A percentile compares a stretch with the other conserved stretches of the same genome.
Evolutionary conservation across 2,797 vertebrate genomes (phyloP).

Genomic region (Schizopygopsis pylzovi): DNA sequence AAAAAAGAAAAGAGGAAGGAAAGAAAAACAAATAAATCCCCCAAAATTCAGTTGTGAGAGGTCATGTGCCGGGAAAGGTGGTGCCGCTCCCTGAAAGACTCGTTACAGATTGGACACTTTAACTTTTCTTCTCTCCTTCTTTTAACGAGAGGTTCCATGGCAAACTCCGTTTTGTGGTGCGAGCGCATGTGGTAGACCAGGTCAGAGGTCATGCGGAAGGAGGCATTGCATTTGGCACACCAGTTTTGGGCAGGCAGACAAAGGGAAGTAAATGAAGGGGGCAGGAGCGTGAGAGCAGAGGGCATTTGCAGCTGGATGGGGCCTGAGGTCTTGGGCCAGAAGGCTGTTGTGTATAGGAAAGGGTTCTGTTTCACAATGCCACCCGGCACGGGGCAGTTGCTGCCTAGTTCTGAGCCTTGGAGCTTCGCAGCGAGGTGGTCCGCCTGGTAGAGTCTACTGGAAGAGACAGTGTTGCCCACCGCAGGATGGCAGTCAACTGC

Average conservation of each 20-base stretch:
- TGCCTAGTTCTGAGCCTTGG: constrained; percentile 82
- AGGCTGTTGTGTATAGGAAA: constrained; percentile 91
- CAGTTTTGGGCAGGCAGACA: constrained; percentile 98
- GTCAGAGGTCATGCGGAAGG: constrained; percentile 98
- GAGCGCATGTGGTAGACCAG: constrained; percentile 98
- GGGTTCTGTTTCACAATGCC: constrained; percentile 91
- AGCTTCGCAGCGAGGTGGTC: constrained; percentile 90
- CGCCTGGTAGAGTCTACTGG: constrained; percentile 86
- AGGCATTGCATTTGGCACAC: constrained; percentile 98
- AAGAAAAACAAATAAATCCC: constrained; percentile 35
- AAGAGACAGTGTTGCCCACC: constrained; percentile 82
- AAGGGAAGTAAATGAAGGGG: constrained; percentile 95
- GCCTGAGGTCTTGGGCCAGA: constrained; percentile 92
- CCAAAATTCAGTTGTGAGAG: constrained; percentile 88
- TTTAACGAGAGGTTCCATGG: constrained; percentile 94
- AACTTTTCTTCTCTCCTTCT: constrained; percentile 95
- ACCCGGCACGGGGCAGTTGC: constrained; percentile 78
- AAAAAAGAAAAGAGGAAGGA: not conserved
- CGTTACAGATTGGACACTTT: constrained; percentile 97
- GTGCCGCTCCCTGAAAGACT: constrained; percentile 95
- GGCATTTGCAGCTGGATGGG: constrained; percentile 93
- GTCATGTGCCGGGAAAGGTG: constrained; percentile 99
- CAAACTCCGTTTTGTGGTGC: constrained; percentile 96
- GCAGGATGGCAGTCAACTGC: constrained; percentile 82
- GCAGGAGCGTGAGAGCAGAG: constrained; percentile 91